Evolutionary conservation across 2,113 vertebrate species (phyloP).

Genomic region (Plecturocebus donacophilus): DNA sequence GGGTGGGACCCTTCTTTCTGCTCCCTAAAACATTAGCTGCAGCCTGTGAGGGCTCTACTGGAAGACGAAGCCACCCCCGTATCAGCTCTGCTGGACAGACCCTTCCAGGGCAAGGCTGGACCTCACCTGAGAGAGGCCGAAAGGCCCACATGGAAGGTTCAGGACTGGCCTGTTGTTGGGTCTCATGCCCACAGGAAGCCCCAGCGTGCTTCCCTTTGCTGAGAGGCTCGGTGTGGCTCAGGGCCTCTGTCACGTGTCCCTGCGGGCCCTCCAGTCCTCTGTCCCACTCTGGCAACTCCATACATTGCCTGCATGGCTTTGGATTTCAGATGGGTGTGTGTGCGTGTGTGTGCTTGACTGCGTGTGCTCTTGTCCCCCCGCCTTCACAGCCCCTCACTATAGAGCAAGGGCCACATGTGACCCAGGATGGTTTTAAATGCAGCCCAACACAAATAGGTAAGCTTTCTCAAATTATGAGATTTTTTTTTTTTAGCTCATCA

Average conservation of each 20-base stretch:
- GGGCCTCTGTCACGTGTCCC: neutral
- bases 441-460: too few species aligned
- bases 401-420: too few species aligned
- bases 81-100: neutral
- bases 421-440: too few species aligned
- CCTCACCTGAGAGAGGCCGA: neutral
- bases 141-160: neutral
- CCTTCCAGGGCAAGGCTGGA: too few species aligned
- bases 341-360: too few species aligned
- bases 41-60: neutral
- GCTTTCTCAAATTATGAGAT: too few species aligned
- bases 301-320: neutral
- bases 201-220: neutral
- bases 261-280: too few species aligned
- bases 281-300: neutral
- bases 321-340: neutral
- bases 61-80: too few species aligned
- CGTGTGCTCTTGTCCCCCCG: too few species aligned
- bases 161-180: neutral
- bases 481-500: too few species aligned
- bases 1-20: neutral
- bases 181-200: fast-evolving
- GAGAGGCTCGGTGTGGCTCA: neutral
- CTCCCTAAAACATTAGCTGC: fast-evolving
- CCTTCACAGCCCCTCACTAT: neutral